A percentile compares a stretch with the other conserved stretches of the same genome.
Evolutionary conservation across 2,888 invertebrate genomes (phyloP).

Genomic region (Rotaria macrura): DNA sequence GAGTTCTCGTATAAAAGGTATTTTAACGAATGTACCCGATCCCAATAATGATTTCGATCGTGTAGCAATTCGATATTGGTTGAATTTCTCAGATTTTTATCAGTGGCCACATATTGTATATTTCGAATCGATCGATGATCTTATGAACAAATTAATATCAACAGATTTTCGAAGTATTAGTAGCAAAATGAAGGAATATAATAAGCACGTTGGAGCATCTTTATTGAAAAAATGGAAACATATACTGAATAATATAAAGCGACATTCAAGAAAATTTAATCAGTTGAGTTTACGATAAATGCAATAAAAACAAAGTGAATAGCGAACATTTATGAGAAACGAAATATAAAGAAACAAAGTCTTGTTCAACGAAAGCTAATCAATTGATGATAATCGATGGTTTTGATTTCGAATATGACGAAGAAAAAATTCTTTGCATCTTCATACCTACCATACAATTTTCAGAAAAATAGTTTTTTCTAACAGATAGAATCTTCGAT

Average conservation of each 20-base stretch:
- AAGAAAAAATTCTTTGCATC: too few species aligned
- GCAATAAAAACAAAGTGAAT: too few species aligned
- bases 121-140: constrained; percentile 28
- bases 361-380: too few species aligned
- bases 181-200: constrained; percentile 29
- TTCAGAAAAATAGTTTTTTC: too few species aligned
- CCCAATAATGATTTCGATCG: constrained; percentile 8
- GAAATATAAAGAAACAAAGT: too few species aligned
- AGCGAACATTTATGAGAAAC: too few species aligned
- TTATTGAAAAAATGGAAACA: constrained; percentile 23
- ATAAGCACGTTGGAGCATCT: not conserved
- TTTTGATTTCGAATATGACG: too few species aligned
- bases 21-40: not conserved
- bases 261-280: not conserved
- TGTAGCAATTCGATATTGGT: constrained; percentile 29
- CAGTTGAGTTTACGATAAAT: not conserved
- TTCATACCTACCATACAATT: too few species aligned
- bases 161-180: constrained; percentile 15
- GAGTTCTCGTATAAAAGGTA: not conserved
- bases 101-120: constrained; percentile 33
- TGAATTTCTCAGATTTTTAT: constrained; percentile 32
- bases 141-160: constrained; percentile 24
- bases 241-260: constrained; percentile 2
- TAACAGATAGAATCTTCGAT: too few species aligned
- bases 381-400: too few species aligned